These are phyloP conservation scores for Dinomys branickii DNA, from an alignment of 2,113 vertebrate genomes.

Conservation along the genomic window DNA sequence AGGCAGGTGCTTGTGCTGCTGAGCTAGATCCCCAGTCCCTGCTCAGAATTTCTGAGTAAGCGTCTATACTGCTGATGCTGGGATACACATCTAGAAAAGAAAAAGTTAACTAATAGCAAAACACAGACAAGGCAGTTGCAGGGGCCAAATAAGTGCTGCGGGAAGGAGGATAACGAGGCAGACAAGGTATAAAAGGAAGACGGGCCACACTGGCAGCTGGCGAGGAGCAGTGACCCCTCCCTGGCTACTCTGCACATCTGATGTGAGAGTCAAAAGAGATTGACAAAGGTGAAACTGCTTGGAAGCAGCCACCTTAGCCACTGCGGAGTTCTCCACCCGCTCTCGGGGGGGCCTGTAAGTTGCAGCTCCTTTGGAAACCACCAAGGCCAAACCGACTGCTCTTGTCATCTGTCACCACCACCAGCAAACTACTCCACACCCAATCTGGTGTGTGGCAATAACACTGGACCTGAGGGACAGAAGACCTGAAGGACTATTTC, in stretches of 20 bases:
- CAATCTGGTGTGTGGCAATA: background rate
- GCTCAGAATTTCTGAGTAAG: background rate
- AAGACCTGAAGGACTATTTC: background rate
- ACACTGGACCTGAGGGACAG: background rate
- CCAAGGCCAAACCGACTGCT: background rate
- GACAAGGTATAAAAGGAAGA: background rate
- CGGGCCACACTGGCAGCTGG: background rate
- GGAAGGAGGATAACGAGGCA: background rate
- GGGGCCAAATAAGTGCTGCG: background rate
- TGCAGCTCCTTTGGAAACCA: background rate
- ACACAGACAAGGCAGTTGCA: background rate
- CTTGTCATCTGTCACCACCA: background rate
- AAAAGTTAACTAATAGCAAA: conserved; percentile 14
- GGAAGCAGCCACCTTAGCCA: background rate
- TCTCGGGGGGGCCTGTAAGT: background rate
- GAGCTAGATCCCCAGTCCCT: too few relatives aligned
- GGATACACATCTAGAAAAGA: background rate
- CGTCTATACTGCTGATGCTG: background rate
- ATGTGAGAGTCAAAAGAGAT: background rate
- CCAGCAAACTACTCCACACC: background rate
- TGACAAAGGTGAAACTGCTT: background rate
- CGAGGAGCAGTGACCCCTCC: background rate
- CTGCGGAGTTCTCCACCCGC: background rate
- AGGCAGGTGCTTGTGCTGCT: too few relatives aligned
- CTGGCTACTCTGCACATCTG: background rate